Evolutionary conservation across 2,888 invertebrate species (phyloP).

Genomic region (Cataglyphis cursor): DNA sequence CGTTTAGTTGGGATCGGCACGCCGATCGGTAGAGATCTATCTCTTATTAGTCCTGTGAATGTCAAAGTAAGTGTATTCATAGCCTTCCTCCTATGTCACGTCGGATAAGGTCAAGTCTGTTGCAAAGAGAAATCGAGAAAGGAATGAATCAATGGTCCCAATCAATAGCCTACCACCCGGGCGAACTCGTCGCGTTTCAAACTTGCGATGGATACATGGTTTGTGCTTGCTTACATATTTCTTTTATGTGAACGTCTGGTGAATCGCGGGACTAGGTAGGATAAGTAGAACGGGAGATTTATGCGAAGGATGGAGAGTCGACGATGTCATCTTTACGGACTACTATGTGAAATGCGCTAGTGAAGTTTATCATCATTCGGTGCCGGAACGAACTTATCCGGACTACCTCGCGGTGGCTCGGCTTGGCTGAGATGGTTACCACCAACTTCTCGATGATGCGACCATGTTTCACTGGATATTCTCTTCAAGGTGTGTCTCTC

Average conservation of each 20-base stretch:
- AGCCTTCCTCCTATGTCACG: not conserved
- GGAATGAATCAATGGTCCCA: not conserved
- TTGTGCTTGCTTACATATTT: constrained; percentile 6
- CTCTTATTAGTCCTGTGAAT: not conserved
- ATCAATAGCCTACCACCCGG: not conserved
- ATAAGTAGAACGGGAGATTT: not conserved
- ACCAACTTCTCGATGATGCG: constrained; percentile 87
- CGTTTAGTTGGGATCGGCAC: constrained; percentile 80
- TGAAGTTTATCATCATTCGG: constrained; percentile 56
- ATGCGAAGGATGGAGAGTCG: not conserved
- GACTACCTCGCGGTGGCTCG: constrained; percentile 46
- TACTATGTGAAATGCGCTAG: constrained; percentile 60
- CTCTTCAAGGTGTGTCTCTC: constrained; percentile 87
- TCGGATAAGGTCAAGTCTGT: not conserved
- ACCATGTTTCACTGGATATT: constrained; percentile 87
- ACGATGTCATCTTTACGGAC: not conserved
- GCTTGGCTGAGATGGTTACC: constrained; percentile 86
- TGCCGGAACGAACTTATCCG: constrained; percentile 42
- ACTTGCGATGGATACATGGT: not conserved
- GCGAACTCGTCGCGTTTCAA: not conserved
- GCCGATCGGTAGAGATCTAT: constrained; percentile 73
- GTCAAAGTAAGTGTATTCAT: not conserved
- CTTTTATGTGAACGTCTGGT: not conserved
- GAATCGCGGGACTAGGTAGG: not conserved
- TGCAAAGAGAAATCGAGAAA: not conserved